Evolutionary conservation across 1,140 invertebrate genomes (phyloP).

Genomic region (Lucilia cuprina): DNA sequence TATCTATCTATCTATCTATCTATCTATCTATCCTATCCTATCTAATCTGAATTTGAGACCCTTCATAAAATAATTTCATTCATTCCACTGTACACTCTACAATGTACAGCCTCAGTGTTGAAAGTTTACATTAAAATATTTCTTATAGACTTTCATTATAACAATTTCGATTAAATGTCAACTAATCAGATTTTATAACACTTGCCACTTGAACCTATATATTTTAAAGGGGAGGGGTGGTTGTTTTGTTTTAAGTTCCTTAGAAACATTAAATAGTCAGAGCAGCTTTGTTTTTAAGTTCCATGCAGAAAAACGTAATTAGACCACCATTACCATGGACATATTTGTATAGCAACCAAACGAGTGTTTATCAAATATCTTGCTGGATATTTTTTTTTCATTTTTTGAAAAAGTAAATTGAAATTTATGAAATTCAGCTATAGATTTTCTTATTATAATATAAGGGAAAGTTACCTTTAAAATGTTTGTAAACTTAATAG

Average conservation of each 20-base stretch:
- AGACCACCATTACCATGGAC: neutral
- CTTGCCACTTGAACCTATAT: neutral
- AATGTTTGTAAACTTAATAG: neutral
- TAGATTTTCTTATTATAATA: neutral
- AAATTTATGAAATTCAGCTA: neutral
- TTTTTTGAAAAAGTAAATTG: neutral
- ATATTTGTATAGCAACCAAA: neutral
- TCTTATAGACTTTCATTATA: neutral
- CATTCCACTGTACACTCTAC: neutral
- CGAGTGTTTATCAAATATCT: neutral
- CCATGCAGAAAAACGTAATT: neutral
- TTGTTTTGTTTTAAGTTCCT: neutral
- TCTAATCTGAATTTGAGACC: no score
- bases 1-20: no score
- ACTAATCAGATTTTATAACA: slow-evolving; percentile 25
- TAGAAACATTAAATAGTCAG: neutral
- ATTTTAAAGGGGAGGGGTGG: neutral
- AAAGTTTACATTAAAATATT: neutral
- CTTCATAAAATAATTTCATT: neutral
- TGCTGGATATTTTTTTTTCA: neutral
- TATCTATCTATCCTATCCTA: no score
- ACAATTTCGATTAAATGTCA: slow-evolving; percentile 33
- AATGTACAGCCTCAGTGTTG: no score
- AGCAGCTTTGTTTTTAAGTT: neutral
- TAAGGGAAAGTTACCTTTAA: neutral